A percentile compares a stretch with the other conserved stretches of the same genome.
phyloP scores from a whole-genome alignment of 2,797 vertebrate species.

The Dipus sagitta region DNA sequence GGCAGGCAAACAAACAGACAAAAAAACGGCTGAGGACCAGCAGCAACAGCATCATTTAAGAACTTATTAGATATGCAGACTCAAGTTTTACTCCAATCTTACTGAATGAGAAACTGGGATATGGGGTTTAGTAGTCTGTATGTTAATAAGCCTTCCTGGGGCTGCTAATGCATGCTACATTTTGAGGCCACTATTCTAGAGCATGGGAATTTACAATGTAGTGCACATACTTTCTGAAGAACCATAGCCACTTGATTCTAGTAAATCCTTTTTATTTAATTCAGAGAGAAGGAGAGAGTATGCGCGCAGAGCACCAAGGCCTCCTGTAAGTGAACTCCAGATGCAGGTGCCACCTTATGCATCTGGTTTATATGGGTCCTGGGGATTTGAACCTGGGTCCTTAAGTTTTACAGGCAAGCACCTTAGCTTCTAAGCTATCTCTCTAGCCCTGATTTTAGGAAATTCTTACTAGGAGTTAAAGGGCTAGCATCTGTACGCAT shows the following conservation, averaged over 20 bases:
- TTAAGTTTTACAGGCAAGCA: no score
- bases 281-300: no score
- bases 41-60: neutral
- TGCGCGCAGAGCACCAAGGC: no score
- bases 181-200: conserved; percentile 8
- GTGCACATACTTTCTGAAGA: conserved; percentile 44
- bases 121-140: neutral
- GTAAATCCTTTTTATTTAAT: neutral
- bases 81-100: neutral
- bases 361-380: no score
- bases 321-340: no score
- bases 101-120: neutral
- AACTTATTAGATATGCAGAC: conserved; percentile 35
- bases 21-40: neutral
- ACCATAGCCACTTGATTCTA: conserved; percentile 18
- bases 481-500: neutral
- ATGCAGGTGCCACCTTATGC: no score
- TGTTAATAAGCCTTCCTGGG: neutral
- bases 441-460: neutral
- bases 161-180: neutral
- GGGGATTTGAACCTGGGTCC: no score
- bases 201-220: neutral
- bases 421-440: no score
- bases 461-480: conserved; percentile 3
- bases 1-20: no score